A percentile compares a stretch with the other conserved stretches of the same genome.
These are phyloP conservation scores for Hydrotaea cyrtoneurina DNA, from an alignment of 2,888 invertebrate genomes.

Conservation along the genomic window DNA sequence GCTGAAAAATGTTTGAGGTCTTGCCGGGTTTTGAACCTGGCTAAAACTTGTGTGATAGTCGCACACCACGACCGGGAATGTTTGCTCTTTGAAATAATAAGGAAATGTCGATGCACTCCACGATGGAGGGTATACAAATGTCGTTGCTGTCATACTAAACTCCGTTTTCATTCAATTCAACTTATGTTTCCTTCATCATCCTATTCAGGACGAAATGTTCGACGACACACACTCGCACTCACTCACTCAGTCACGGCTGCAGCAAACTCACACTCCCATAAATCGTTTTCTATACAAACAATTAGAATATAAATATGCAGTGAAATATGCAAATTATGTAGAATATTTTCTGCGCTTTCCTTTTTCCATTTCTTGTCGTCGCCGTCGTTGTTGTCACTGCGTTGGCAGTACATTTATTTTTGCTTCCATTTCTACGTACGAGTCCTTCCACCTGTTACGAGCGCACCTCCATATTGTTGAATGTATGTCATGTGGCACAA, in stretches of 20 bases:
- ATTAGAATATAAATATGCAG: slow-evolving; percentile 51
- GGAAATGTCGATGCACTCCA: too few relatives aligned
- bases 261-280: slow-evolving; percentile 28
- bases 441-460: too few relatives aligned
- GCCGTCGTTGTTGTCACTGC: background rate
- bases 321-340: slow-evolving; percentile 53
- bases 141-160: too few relatives aligned
- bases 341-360: slow-evolving; percentile 36
- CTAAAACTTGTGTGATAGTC: too few relatives aligned
- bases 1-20: too few relatives aligned
- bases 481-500: slow-evolving; percentile 37
- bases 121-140: too few relatives aligned
- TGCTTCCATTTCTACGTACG: background rate
- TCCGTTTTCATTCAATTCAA: too few relatives aligned
- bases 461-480: slow-evolving; percentile 9
- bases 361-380: slow-evolving; percentile 30
- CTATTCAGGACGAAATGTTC: background rate
- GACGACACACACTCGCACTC: background rate
- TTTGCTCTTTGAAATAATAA: too few relatives aligned
- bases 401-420: too few relatives aligned
- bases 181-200: background rate
- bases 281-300: slow-evolving; percentile 49
- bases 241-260: too few relatives aligned
- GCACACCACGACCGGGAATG: too few relatives aligned
- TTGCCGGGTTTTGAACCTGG: too few relatives aligned